Evolutionary conservation across 2,113 vertebrate species (phyloP).

Genomic region (Otocyon megalotis): DNA sequence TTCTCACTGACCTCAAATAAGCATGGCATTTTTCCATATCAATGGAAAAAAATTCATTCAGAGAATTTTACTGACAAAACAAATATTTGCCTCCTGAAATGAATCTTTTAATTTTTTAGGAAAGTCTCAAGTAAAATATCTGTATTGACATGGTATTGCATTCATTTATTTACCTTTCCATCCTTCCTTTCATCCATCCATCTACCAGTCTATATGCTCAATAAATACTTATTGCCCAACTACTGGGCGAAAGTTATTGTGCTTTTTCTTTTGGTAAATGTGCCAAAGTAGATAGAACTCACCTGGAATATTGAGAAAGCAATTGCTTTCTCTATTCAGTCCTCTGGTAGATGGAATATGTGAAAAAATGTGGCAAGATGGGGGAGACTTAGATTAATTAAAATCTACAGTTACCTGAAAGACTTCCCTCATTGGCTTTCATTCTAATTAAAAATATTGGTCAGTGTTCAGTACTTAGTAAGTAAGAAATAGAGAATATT

Average conservation of each 20-base stretch:
- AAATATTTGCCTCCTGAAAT: constrained; percentile 52
- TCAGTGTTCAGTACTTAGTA: constrained; percentile 8
- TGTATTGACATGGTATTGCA: not conserved
- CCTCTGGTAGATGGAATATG: not conserved
- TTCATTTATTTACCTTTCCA: not conserved
- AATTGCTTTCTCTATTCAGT: constrained; percentile 28
- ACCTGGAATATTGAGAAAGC: not conserved
- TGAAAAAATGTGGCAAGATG: constrained; percentile 17
- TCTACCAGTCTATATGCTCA: not conserved
- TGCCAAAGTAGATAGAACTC: constrained; percentile 18
- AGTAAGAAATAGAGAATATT: constrained; percentile 1
- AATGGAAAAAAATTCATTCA: constrained; percentile 51
- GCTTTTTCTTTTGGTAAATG: constrained; percentile 22
- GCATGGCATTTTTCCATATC: not conserved
- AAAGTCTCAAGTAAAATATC: constrained; percentile 56
- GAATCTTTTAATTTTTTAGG: constrained; percentile 24
- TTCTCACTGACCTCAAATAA: constrained; percentile 35
- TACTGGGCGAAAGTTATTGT: not conserved
- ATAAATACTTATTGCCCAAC: not conserved
- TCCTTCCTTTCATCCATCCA: not conserved
- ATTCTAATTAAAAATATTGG: constrained; percentile 48
- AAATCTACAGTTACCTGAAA: not conserved
- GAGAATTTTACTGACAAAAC: constrained; percentile 27
- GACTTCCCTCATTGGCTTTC: not conserved
- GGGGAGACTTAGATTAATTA: not conserved